Base-by-base conservation (phyloP, 2,113 vertebrate genomes). In the Malurus alboscapulatus region DNA sequence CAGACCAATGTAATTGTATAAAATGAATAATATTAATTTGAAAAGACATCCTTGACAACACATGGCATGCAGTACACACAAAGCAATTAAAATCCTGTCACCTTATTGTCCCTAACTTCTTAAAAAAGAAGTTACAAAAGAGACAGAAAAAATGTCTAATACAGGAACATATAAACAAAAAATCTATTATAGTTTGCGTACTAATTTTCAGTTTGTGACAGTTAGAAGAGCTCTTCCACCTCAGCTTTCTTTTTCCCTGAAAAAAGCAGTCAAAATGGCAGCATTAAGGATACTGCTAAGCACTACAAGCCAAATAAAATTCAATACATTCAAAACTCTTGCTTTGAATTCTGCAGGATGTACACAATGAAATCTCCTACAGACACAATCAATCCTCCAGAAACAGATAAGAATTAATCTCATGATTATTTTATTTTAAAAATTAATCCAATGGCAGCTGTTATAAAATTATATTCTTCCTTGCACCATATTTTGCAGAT, bases 31-130 rank as follows among this genome's bases (percentile, higher is more conserved):
- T 14, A 44, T 7, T 79, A 27, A 58, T 55, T 65, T 67, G 44
- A 47, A 87, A 80, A 53, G 5, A 51, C 7, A 42, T 7, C 9
- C 30, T 30, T 40, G 29, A 44, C 13, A 73, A 67, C n/a, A 84
- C 18, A 47, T 1, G 2, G 14, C 29, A 73, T 15, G 12, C 11
- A 71, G 12, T 26, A 74, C 8, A 48, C 14, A 16, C 0, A 0
- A 8, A 14, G 50, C 26, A 54, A 36, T 12, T 50, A 26, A 53
- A 58, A 47, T 26, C 11, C 6, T 8, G 32, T 42, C 19, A 73
- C 14, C 10, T 26, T 53, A 32, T 26, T 14, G 2, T 6, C 9
- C 14, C 1, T 2, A 38, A 17, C 5, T 44, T 72, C 21, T 55
- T 25, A 10, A 5, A 30, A 36, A 71, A 47, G 14, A 44, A 47